Conservation (phyloP, 1,140 invertebrate species). For the Venturia canescens region DNA sequence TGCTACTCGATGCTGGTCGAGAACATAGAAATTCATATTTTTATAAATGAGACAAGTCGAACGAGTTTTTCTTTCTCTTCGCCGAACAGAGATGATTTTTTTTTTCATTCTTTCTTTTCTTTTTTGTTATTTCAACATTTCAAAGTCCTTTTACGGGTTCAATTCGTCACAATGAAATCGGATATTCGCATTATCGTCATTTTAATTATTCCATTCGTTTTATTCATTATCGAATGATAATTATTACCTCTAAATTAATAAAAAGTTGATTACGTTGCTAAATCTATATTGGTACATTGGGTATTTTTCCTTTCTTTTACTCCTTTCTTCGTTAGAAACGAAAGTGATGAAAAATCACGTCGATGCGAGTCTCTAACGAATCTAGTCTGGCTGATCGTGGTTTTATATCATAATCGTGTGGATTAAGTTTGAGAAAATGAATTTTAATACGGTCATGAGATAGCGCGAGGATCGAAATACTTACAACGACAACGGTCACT, state of each 20-base stretch:
- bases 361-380: constrained; percentile 1
- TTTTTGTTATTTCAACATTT: no score
- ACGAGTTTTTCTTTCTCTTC: neutral
- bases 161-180: constrained; percentile 16
- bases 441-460: neutral
- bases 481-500: no score
- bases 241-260: constrained; percentile 67
- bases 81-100: neutral
- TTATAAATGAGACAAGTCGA: neutral
- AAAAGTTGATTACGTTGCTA: constrained; percentile 65
- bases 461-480: no score
- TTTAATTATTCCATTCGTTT: constrained; percentile 43
- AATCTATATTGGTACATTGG: constrained; percentile 49
- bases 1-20: neutral
- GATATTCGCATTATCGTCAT: constrained; percentile 42
- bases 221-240: constrained; percentile 51
- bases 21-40: neutral
- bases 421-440: neutral
- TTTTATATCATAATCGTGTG: constrained; percentile 11
- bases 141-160: neutral
- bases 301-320: constrained; percentile 23
- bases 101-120: no score
- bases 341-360: constrained; percentile 8
- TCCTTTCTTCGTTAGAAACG: constrained; percentile 1
- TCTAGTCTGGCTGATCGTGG: neutral